Base-by-base conservation (phyloP, 1,140 invertebrate species). In the Drosophila melanica region DNA sequence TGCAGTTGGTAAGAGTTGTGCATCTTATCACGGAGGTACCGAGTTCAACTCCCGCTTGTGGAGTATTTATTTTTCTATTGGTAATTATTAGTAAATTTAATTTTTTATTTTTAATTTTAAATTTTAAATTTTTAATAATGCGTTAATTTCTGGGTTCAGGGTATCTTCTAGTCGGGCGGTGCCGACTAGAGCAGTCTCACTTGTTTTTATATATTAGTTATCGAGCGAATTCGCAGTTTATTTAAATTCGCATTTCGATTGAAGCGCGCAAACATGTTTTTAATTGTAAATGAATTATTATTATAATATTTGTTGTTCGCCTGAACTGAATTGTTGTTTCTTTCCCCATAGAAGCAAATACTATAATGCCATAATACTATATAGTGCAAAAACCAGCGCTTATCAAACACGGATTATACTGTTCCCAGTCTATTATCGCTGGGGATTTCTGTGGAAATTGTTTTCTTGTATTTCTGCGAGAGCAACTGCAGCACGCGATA, bases 361-460 rank as follows among this genome's bases (percentile, higher is more conserved):
- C 55, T 42, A 58, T 23, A 30, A 8, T 33, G 30, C 41, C 12
- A 14, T 33, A 45, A 58, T 18, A 39, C 30, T 5, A 9, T 10
- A 33, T 14, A 35, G 39, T 35, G 39, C n/a, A 54, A 42, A 54
- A 39, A 12, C 12, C 11, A 20, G 4, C 4, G 27, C 63, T 72
- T 67, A 72, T 72, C 69, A 68, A 68, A 68, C 47, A 60, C 16
- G 64, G 41, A 47, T 73, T 65, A 48, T 41, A 23, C 16, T 12
- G 20, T 12, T 11, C 14, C 8, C 14, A 18, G 47, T 33, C 33
- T 23, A 57, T 42, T 60, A 60, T 60, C 55, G 35, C 23, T 73
- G 64, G 55, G 70, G n/a, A 73, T 68, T 73, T 73, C 70, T 73
- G 11, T 16, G 27, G 35, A 73, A 60, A 23, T 39, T 35, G 27